Evolutionary conservation across 2,113 vertebrate species (phyloP).

Genomic region (Sciurus niger): DNA sequence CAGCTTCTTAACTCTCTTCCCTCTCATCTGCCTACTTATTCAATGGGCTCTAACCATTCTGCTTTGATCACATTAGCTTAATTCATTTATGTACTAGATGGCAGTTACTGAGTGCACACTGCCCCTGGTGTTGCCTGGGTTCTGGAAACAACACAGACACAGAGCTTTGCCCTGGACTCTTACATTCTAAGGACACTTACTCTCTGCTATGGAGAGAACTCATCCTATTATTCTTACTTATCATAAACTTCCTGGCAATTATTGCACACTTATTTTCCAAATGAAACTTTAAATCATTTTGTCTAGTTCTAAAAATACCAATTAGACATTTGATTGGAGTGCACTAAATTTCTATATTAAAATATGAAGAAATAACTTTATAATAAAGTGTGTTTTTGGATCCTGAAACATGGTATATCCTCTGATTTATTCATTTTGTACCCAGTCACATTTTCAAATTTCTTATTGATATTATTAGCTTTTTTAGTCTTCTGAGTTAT

Average conservation of each 20-base stretch:
- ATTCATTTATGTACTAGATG: not conserved
- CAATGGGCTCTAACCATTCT: not conserved
- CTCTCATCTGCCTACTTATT: not conserved
- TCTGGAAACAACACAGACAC: not conserved
- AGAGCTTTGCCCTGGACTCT: not conserved
- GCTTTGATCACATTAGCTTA: constrained; percentile 4
- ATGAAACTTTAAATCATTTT: not conserved
- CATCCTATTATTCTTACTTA: not conserved
- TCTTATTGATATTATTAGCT: not conserved
- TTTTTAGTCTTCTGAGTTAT: not conserved
- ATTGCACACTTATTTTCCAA: not conserved
- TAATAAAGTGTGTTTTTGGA: not conserved
- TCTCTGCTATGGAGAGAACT: not conserved
- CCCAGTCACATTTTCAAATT: not conserved
- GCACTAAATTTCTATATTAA: constrained; percentile 18
- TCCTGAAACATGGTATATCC: not conserved
- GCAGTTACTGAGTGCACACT: not conserved
- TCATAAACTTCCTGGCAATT: not conserved
- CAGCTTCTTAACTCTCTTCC: not conserved
- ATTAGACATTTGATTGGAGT: constrained; percentile 29
- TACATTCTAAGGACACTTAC: not conserved
- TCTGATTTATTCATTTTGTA: not conserved
- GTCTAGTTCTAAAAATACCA: constrained; percentile 4
- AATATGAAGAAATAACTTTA: not conserved
- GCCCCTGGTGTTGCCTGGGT: not conserved